These are phyloP conservation scores for Tachina fera DNA, from an alignment of 2,888 invertebrate species.

Conservation along the genomic window DNA sequence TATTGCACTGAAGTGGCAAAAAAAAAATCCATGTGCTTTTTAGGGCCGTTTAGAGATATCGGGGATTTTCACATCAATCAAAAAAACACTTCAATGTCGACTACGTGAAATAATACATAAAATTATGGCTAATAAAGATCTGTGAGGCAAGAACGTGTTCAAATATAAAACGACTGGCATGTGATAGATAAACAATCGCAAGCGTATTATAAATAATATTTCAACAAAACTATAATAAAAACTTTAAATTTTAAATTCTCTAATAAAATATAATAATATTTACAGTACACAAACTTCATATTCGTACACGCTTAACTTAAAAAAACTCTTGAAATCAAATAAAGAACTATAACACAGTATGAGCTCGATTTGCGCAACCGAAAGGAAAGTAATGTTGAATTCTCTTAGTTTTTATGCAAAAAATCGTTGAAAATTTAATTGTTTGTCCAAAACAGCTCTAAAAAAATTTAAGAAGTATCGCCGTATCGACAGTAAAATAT, in stretches of 20 bases:
- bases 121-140: background rate
- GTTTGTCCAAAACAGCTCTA: no score
- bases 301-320: no score
- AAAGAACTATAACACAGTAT: no score
- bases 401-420: no score
- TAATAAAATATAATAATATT: no score
- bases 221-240: background rate
- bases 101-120: slow-evolving; percentile 19
- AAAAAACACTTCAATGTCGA: slow-evolving; percentile 16
- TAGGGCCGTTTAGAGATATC: slow-evolving; percentile 33
- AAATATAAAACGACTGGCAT: background rate
- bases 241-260: background rate
- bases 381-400: no score
- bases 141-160: background rate
- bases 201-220: background rate
- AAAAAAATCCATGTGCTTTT: slow-evolving; percentile 10
- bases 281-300: no score
- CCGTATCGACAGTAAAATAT: no score
- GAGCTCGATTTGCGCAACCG: no score
- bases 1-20: slow-evolving; percentile 25
- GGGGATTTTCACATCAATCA: slow-evolving; percentile 54
- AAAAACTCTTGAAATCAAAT: no score
- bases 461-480: no score
- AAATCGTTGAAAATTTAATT: no score
- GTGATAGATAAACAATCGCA: background rate